Evolutionary conservation across 2,888 invertebrate species (phyloP).

Genomic region (Cactoblastis cactorum): DNA sequence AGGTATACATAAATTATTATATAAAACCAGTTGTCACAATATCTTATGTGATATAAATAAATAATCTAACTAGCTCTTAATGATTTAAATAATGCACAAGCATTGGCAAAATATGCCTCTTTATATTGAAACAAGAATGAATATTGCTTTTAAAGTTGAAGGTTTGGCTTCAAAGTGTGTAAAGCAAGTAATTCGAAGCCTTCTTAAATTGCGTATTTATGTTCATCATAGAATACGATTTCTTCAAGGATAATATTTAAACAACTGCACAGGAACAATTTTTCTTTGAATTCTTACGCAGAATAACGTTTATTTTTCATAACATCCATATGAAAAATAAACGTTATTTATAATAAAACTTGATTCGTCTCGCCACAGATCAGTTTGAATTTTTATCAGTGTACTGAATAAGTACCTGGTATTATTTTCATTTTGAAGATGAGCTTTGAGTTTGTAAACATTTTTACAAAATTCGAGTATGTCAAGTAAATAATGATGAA

Average conservation of each 20-base stretch:
- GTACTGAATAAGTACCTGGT: neutral
- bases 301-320: neutral
- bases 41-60: neutral
- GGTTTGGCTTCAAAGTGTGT: constrained; percentile 43
- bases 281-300: constrained; percentile 11
- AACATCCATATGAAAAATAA: neutral
- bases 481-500: too few species aligned
- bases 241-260: constrained; percentile 55
- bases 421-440: neutral
- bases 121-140: neutral
- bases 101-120: constrained; percentile 4
- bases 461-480: too few species aligned
- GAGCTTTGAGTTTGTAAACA: too few species aligned
- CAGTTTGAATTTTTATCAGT: neutral
- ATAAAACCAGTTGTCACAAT: too few species aligned
- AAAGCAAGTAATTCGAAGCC: constrained; percentile 41
- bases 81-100: neutral
- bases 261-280: constrained; percentile 26
- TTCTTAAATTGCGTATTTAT: constrained; percentile 55
- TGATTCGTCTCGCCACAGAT: neutral
- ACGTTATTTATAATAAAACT: neutral
- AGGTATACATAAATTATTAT: too few species aligned
- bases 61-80: neutral
- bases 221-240: constrained; percentile 49
- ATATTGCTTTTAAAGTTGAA: constrained; percentile 29